Evolutionary conservation across 1,140 invertebrate species (phyloP).

Genomic region (Thaumatotibia leucotreta): DNA sequence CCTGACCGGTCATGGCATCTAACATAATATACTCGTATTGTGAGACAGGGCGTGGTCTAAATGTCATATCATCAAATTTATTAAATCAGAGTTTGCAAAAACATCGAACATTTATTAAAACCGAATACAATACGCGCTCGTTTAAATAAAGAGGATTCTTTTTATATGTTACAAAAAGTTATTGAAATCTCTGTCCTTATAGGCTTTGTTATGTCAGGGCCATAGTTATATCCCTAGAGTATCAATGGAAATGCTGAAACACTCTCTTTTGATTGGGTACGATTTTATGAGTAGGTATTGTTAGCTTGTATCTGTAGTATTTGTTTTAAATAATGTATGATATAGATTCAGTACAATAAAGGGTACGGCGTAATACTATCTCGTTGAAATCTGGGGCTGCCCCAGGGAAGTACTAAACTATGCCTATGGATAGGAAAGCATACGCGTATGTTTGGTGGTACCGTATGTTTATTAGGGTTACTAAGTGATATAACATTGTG

Average conservation of each 20-base stretch:
- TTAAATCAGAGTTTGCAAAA: neutral
- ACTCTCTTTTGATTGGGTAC: slow-evolving; percentile 2
- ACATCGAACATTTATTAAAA: neutral
- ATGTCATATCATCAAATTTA: neutral
- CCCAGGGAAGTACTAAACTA: no score
- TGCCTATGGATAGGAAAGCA: no score
- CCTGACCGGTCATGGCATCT: slow-evolving; percentile 42
- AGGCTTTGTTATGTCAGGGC: neutral
- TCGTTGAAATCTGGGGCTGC: no score
- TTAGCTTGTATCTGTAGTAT: neutral
- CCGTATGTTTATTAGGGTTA: no score
- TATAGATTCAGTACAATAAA: neutral
- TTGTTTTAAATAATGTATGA: neutral
- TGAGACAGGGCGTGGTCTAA: slow-evolving; percentile 25
- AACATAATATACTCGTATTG: slow-evolving; percentile 26
- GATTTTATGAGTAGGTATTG: neutral
- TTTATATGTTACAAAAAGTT: neutral
- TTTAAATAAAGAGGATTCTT: neutral
- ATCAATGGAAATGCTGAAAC: neutral
- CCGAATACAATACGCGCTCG: neutral
- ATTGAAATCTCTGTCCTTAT: neutral
- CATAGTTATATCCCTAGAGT: neutral
- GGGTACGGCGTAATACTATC: neutral
- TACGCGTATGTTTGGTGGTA: no score
- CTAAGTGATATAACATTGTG: no score